A percentile compares a stretch with the other conserved stretches of the same genome.
Evolutionary conservation across 2,797 vertebrate species (phyloP).

Genomic region (Spinibarbus caldwelli): DNA sequence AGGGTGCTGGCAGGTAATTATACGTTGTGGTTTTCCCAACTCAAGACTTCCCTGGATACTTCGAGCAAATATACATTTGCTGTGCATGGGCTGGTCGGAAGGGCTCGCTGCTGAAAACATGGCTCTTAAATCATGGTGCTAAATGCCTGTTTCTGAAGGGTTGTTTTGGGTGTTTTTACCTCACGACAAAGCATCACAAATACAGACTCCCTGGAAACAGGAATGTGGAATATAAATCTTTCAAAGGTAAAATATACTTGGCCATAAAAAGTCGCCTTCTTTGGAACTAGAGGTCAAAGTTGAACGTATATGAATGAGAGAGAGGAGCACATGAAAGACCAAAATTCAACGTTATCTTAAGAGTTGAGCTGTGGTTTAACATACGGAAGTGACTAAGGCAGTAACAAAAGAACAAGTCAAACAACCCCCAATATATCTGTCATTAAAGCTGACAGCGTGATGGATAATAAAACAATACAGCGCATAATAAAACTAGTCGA

Average conservation of each 20-base stretch:
- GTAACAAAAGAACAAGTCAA: constrained; percentile 23
- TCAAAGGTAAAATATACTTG: not conserved
- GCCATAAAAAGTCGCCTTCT: not conserved
- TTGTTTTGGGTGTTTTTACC: constrained; percentile 16
- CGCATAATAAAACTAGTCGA: constrained; percentile 4
- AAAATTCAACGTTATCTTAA: not conserved
- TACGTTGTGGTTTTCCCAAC: constrained; percentile 63
- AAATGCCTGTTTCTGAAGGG: constrained; percentile 51
- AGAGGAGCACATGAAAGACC: constrained; percentile 19
- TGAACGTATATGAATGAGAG: not conserved
- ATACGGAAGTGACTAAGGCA: constrained; percentile 25
- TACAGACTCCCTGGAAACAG: constrained; percentile 30
- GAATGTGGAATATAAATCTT: constrained; percentile 31
- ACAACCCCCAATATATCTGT: constrained; percentile 7
- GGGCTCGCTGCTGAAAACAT: constrained; percentile 30
- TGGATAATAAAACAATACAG: constrained; percentile 15
- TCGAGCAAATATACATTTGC: constrained; percentile 55
- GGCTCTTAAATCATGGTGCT: constrained; percentile 49
- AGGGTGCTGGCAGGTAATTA: constrained; percentile 72
- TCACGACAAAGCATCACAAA: constrained; percentile 1
- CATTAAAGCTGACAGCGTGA: not conserved
- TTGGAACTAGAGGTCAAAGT: not conserved
- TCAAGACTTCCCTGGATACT: constrained; percentile 64
- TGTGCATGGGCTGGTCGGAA: constrained; percentile 4
- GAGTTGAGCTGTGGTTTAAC: not conserved